These are phyloP conservation scores for Microcebus griseorufus DNA, from an alignment of 2,113 vertebrate genomes.

Conservation along the genomic window DNA sequence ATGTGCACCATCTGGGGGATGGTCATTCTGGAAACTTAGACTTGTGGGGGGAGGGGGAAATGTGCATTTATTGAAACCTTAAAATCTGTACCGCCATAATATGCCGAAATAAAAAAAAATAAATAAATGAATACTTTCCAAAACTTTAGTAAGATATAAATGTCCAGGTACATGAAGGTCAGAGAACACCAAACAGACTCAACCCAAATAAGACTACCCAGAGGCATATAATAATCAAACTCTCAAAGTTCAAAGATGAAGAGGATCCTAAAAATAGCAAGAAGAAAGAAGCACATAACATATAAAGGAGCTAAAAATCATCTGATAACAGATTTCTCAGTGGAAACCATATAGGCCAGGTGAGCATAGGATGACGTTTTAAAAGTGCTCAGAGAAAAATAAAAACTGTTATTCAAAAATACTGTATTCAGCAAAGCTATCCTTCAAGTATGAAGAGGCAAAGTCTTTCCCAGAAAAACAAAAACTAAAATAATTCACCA, in stretches of 20 bases:
- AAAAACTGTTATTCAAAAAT: background rate
- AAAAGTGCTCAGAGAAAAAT: background rate
- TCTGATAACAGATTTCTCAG: background rate
- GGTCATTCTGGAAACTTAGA: too few species aligned
- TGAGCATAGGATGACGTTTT: background rate
- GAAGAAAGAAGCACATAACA: background rate
- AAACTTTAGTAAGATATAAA: too few species aligned
- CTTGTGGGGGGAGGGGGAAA: too few species aligned
- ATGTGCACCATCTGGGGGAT: too few species aligned
- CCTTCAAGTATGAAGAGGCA: background rate
- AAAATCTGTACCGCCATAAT: too few species aligned
- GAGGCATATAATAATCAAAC: too few species aligned
- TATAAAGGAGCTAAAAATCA: background rate
- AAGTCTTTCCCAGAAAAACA: background rate
- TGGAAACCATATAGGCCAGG: background rate
- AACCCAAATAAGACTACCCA: too few species aligned
- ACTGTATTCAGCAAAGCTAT: background rate
- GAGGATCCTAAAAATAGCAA: background rate
- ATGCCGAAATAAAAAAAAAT: too few species aligned
- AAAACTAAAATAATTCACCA: background rate
- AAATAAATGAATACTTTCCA: too few species aligned
- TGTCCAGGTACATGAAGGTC: too few species aligned
- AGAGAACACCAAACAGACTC: too few species aligned
- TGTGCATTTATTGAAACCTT: too few species aligned
- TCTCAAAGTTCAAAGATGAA: background rate